These are phyloP conservation scores for Montifringilla adamsi DNA, from an alignment of 2,113 vertebrate species.

Conservation along the genomic window DNA sequence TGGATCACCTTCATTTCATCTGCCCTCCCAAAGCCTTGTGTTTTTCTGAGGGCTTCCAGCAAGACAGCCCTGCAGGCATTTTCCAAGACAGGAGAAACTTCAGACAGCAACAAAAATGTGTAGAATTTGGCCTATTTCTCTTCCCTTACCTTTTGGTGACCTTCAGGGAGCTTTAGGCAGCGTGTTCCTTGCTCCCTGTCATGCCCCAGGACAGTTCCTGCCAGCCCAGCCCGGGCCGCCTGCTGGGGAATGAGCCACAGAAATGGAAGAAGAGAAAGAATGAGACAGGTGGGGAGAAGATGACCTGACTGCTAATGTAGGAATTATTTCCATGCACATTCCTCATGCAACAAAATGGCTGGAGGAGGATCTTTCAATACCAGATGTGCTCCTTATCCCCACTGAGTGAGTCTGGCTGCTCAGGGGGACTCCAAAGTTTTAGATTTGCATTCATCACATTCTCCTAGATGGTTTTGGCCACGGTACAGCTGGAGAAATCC, in stretches of 20 bases:
- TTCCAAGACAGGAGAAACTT: constrained; percentile 54
- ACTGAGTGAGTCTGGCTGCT: neutral
- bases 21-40: neutral
- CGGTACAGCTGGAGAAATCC: neutral
- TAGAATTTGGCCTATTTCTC: constrained; percentile 46
- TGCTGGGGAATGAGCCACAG: neutral
- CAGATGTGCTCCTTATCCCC: neutral
- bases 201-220: neutral
- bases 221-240: neutral
- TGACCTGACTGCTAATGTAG: neutral
- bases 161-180: constrained; percentile 13
- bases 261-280: neutral
- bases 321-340: neutral
- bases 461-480: neutral
- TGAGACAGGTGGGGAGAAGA: neutral
- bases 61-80: constrained; percentile 28
- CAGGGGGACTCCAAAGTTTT: neutral
- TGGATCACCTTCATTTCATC: neutral
- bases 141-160: constrained; percentile 50
- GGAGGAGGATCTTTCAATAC: neutral
- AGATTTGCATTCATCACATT: neutral
- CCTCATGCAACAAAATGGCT: neutral
- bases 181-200: neutral
- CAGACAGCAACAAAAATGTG: constrained; percentile 60
- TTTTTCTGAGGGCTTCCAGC: constrained; percentile 28